Evolutionary conservation across 2,888 invertebrate species (phyloP).

Genomic region (Rapana venosa): DNA sequence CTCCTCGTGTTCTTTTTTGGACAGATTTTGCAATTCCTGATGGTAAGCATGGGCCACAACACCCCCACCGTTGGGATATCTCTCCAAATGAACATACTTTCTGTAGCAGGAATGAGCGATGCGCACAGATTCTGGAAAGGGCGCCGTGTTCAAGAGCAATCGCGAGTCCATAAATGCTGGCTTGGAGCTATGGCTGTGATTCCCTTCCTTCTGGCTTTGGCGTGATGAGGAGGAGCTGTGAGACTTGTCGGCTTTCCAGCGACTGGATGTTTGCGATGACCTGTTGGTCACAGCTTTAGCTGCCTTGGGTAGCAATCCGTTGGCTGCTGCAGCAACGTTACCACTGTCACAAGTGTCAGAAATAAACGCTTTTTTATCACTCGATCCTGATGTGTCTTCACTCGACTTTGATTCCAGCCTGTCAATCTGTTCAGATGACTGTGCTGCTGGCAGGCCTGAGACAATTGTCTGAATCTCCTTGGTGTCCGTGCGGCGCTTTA

Average conservation of each 20-base stretch:
- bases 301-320: background rate
- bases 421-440: background rate
- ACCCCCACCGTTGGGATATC: slow-evolving; percentile 96
- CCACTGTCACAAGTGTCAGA: background rate
- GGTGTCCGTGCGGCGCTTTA: slow-evolving; percentile 61
- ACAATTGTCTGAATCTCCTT: slow-evolving; percentile 58
- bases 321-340: background rate
- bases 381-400: background rate
- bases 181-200: background rate
- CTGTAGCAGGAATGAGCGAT: slow-evolving; percentile 54
- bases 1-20: slow-evolving; percentile 85
- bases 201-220: background rate
- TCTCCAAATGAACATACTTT: slow-evolving; percentile 88
- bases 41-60: slow-evolving; percentile 93
- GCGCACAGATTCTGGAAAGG: slow-evolving; percentile 33
- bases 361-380: background rate
- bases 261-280: background rate
- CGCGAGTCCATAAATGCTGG: background rate
- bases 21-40: slow-evolving; percentile 87
- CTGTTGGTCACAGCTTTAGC: background rate
- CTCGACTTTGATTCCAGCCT: background rate
- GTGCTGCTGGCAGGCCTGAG: background rate
- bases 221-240: background rate
- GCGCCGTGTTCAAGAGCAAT: background rate
- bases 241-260: slow-evolving; percentile 8